phyloP scores from a whole-genome alignment of 2,888 invertebrate genomes.

The Cylloceria caligata region DNA sequence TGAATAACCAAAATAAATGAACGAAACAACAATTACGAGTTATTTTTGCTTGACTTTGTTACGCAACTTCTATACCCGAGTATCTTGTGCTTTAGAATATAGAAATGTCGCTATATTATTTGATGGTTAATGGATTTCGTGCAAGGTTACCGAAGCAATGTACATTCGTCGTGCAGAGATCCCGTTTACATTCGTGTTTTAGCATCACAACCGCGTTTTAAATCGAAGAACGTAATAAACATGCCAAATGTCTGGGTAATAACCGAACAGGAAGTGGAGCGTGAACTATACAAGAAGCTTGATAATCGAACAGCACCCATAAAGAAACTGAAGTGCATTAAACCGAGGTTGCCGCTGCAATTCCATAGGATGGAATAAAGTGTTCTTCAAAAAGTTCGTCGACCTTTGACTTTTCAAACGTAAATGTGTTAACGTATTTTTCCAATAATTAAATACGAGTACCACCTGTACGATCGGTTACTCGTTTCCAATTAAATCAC shows the following conservation, averaged over 20 bases:
- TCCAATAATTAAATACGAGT: constrained; percentile 42
- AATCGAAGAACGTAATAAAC: background rate
- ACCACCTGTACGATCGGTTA: background rate
- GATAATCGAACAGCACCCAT: constrained; percentile 11
- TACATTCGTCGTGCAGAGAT: background rate
- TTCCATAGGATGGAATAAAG: constrained; percentile 11
- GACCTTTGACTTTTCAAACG: constrained; percentile 5
- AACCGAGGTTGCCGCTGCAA: background rate
- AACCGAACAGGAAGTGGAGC: constrained; percentile 10
- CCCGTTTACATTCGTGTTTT: background rate
- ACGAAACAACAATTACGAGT: too few relatives aligned
- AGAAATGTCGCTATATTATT: too few relatives aligned
- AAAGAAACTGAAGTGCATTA: constrained; percentile 5
- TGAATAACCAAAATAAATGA: too few relatives aligned
- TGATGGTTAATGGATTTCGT: too few relatives aligned
- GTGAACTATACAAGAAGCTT: constrained; percentile 1
- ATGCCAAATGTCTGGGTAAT: background rate
- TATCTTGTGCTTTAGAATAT: too few relatives aligned
- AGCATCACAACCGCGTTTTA: background rate
- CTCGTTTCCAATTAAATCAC: background rate
- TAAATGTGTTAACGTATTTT: constrained; percentile 14
- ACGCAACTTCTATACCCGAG: too few relatives aligned
- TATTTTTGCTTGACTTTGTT: too few relatives aligned
- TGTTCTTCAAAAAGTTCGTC: constrained; percentile 8
- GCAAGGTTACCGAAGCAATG: too few relatives aligned